These are phyloP conservation scores for Drosophila watanabei DNA, from an alignment of 1,140 invertebrate species.

Conservation along the genomic window DNA sequence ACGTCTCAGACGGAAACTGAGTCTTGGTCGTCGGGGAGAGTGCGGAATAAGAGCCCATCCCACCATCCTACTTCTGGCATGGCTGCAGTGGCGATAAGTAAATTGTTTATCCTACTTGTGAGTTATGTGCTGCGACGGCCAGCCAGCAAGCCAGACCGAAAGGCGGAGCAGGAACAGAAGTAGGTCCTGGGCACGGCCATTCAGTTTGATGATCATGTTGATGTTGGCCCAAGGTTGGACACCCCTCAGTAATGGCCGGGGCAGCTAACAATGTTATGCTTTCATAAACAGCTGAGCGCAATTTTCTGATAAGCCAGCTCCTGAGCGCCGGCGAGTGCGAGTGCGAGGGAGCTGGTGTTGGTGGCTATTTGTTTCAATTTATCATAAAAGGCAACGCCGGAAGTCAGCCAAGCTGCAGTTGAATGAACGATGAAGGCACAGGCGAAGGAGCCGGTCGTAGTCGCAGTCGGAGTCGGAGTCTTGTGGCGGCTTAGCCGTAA, in stretches of 20 bases:
- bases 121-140: conserved; percentile 73
- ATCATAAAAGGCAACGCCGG: conserved; percentile 82
- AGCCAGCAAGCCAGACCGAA: conserved; percentile 43
- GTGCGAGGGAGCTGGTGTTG: conserved; percentile 23
- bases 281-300: conserved; percentile 84
- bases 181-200: conserved; percentile 36
- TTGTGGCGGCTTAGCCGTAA: conserved; percentile 73
- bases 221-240: conserved; percentile 58
- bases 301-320: conserved; percentile 80
- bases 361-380: conserved; percentile 84
- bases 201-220: conserved; percentile 81
- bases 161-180: conserved; percentile 10
- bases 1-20: conserved; percentile 53
- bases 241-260: conserved; percentile 50
- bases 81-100: conserved; percentile 80
- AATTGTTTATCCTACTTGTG: conserved; percentile 84
- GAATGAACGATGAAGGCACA: conserved; percentile 70
- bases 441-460: background rate
- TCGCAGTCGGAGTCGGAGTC: conserved; percentile 30
- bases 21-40: conserved; percentile 17
- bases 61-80: conserved; percentile 3
- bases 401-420: conserved; percentile 80
- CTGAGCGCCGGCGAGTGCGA: conserved; percentile 33
- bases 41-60: conserved; percentile 8
- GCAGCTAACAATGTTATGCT: conserved; percentile 80